Percentiles rank a stretch among this genome's conserved stretches.
Evolutionary conservation across 1,140 invertebrate species (phyloP).

Genomic region (Drosophila micromelanica): DNA sequence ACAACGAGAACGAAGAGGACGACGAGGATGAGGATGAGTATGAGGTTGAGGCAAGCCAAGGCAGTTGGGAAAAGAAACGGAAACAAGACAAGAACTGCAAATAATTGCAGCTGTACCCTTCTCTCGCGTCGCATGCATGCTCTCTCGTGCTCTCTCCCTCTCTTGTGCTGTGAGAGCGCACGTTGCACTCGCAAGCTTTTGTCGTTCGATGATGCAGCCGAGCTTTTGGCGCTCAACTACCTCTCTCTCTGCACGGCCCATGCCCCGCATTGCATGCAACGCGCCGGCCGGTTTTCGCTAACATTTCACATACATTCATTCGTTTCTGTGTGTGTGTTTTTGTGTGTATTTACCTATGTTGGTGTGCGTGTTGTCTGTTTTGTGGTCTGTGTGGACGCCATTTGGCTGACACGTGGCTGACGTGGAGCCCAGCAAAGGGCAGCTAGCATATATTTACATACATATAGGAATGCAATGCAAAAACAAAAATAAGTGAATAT

Average conservation of each 20-base stretch:
- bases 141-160: slow-evolving; percentile 1
- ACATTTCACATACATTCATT: slow-evolving; percentile 11
- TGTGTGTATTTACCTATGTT: slow-evolving; percentile 3
- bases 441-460: slow-evolving; percentile 22
- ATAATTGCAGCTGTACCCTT: slow-evolving; percentile 65
- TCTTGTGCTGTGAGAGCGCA: slow-evolving; percentile 30
- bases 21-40: slow-evolving; percentile 28
- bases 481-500: slow-evolving; percentile 19
- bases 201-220: slow-evolving; percentile 46
- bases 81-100: slow-evolving; percentile 76
- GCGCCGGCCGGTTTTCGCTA: slow-evolving; percentile 72
- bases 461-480: slow-evolving; percentile 28
- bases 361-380: slow-evolving; percentile 11
- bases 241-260: slow-evolving; percentile 15
- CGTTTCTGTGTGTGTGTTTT: slow-evolving; percentile 10
- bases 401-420: slow-evolving; percentile 76
- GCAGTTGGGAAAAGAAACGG: slow-evolving; percentile 54
- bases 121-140: slow-evolving; percentile 7
- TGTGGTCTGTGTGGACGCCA: slow-evolving; percentile 66
- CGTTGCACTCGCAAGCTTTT: slow-evolving; percentile 70
- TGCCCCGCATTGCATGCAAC: slow-evolving; percentile 41
- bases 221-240: slow-evolving; percentile 53
- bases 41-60: neutral
- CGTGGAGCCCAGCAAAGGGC: slow-evolving; percentile 61
- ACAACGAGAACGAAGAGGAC: slow-evolving; percentile 14